A percentile compares a stretch with the other conserved stretches of the same genome.
Conservation (phyloP, 2,888 invertebrate species). For the Acleris laterana region DNA sequence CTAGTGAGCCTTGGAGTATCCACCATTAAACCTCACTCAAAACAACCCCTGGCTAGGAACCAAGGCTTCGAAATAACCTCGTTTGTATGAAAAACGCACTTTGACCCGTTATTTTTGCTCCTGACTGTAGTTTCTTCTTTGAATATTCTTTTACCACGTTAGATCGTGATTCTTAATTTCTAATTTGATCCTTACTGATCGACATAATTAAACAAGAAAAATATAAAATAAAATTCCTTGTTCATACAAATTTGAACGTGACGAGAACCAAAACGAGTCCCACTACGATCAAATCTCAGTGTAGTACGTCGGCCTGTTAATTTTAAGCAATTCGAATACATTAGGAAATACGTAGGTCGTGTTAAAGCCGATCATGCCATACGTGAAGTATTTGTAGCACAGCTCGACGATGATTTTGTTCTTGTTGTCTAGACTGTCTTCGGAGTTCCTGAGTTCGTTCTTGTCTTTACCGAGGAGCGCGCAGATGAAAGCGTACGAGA, state of each 20-base stretch:
- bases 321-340: slow-evolving; percentile 89
- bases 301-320: slow-evolving; percentile 93
- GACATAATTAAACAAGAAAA: not conserved
- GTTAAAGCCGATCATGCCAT: slow-evolving; percentile 91
- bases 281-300: slow-evolving; percentile 88
- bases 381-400: slow-evolving; percentile 92
- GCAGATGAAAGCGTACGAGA: slow-evolving; percentile 88
- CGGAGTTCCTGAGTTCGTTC: slow-evolving; percentile 86
- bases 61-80: no score
- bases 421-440: slow-evolving; percentile 87
- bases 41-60: no score
- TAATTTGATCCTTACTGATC: no score
- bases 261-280: slow-evolving; percentile 8
- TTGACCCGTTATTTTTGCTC: no score
- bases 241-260: slow-evolving; percentile 1
- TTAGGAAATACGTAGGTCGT: slow-evolving; percentile 91
- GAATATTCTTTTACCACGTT: no score
- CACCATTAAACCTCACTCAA: no score
- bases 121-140: no score
- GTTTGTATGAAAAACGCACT: no score
- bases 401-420: slow-evolving; percentile 91
- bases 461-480: slow-evolving; percentile 87
- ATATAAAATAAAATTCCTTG: not conserved
- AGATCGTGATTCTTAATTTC: no score
- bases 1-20: no score